Conservation (phyloP, 2,797 vertebrate species). For the Aplochiton taeniatus region DNA sequence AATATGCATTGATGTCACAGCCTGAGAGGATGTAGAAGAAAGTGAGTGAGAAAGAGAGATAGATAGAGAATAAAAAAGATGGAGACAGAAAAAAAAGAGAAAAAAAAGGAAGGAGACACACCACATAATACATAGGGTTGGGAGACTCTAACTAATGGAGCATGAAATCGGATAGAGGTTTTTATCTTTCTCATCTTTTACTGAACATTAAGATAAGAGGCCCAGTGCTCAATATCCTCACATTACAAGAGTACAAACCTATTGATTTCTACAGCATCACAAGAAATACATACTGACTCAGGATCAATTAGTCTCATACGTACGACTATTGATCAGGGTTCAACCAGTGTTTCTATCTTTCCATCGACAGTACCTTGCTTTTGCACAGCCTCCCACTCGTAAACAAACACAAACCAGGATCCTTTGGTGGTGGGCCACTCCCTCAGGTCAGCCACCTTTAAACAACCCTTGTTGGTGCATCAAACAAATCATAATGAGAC, state of each 20-base stretch:
- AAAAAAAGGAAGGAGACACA: background rate
- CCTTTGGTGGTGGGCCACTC: background rate
- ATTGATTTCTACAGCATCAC: constrained; percentile 54
- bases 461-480: no score
- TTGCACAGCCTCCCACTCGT: background rate
- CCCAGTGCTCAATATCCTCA: constrained; percentile 42
- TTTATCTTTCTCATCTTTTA: constrained; percentile 54
- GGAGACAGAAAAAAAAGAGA: background rate
- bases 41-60: background rate
- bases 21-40: no score
- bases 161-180: constrained; percentile 38
- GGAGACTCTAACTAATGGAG: background rate
- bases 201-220: constrained; percentile 50
- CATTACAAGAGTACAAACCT: constrained; percentile 47
- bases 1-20: no score
- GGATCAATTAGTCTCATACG: constrained; percentile 53
- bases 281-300: constrained; percentile 47
- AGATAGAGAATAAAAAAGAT: background rate
- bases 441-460: no score
- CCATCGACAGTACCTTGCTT: background rate
- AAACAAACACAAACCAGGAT: background rate
- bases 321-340: constrained; percentile 49
- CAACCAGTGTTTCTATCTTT: background rate
- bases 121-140: background rate
- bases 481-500: no score